Base-by-base conservation (phyloP, 2,888 invertebrate species). In the Galeruca laticollis region DNA sequence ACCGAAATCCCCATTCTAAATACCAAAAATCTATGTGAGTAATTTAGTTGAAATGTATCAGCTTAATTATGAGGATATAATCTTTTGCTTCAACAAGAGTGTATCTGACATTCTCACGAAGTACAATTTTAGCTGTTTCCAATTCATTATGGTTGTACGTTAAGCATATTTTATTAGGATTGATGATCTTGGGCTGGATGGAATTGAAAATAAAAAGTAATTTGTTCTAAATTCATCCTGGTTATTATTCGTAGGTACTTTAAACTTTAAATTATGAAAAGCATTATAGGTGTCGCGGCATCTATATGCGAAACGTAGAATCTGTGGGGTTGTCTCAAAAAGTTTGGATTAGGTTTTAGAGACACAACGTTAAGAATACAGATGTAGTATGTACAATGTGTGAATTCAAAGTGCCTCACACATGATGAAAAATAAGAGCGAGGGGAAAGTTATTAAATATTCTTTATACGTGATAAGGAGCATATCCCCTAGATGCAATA, bases 161-260 rank as follows among this genome's bases (percentile, higher is more conserved):
- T 47, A 15, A 47, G 15, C 47, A 47, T 8, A 47, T 47, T 47
- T 47, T 47, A 47, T 47, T 47, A 47, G 47, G 18, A 47, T 47
- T 47, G 15, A 47, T 47, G 47, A 47, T 43, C 43, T 15, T 43
- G 5, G n/a, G 13, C 9, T 37, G 37, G 13, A 37, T 37, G 37
- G 13, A 11, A 13, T 8, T 37, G 13, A 37, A 37, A 37, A 1
- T 37, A 37, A 37, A 37, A 37, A 9, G 37, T 47, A n/a, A 18
- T 47, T 47, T 18, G 15, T 8, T 47, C 9, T 15, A 47, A 15
- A 47, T 47, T 47, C 2, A 40, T 15, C 18, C 18, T 47, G n/a
- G 15, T 40, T 0, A 1, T 5, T 40, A 26, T 47, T 47, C 15
- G 15, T 47, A 15, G 3, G 15, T 15, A 15, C 47, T 47, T 9